These are phyloP conservation scores for Pungitius pungitius DNA, from an alignment of 2,113 vertebrate genomes.

Conservation along the genomic window DNA sequence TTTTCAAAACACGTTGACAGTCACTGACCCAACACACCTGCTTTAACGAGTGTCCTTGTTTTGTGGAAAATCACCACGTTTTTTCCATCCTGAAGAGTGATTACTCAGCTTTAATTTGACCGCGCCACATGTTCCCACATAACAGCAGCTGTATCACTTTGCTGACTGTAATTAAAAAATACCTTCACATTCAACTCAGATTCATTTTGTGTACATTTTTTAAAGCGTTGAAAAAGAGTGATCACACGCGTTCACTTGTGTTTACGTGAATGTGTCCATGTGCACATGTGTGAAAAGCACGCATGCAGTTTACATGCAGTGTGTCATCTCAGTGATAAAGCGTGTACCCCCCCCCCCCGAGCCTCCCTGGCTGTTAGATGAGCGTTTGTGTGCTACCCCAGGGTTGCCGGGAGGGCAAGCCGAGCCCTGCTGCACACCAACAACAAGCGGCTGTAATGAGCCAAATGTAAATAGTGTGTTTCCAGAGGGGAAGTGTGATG, in stretches of 20 bases:
- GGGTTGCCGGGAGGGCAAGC: slow-evolving; percentile 70
- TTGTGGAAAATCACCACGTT: slow-evolving; percentile 41
- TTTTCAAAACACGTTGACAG: too few species aligned
- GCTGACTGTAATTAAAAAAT: slow-evolving; percentile 45
- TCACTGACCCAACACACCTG: slow-evolving; percentile 13
- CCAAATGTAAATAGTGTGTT: slow-evolving; percentile 74
- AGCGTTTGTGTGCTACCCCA: slow-evolving; percentile 68
- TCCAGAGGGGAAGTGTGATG: slow-evolving; percentile 72
- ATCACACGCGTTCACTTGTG: not conserved
- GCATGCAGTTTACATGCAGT: not conserved
- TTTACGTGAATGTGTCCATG: slow-evolving; percentile 1
- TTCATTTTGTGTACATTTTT: slow-evolving; percentile 20
- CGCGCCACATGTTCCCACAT: slow-evolving; percentile 39
- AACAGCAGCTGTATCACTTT: slow-evolving; percentile 35
- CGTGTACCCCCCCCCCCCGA: slow-evolving; percentile 6
- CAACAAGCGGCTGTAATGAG: slow-evolving; percentile 75
- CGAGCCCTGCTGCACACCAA: slow-evolving; percentile 67
- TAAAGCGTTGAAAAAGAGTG: slow-evolving; percentile 12
- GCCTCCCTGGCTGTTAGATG: slow-evolving; percentile 51
- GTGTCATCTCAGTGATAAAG: slow-evolving; percentile 1
- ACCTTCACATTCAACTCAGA: slow-evolving; percentile 29
- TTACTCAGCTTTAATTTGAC: slow-evolving; percentile 43
- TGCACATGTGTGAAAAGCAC: not conserved
- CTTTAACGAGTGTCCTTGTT: slow-evolving; percentile 3
- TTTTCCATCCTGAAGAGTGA: slow-evolving; percentile 22